These are phyloP conservation scores for Corythoichthys intestinalis DNA, from an alignment of 2,113 vertebrate genomes.

Conservation along the genomic window DNA sequence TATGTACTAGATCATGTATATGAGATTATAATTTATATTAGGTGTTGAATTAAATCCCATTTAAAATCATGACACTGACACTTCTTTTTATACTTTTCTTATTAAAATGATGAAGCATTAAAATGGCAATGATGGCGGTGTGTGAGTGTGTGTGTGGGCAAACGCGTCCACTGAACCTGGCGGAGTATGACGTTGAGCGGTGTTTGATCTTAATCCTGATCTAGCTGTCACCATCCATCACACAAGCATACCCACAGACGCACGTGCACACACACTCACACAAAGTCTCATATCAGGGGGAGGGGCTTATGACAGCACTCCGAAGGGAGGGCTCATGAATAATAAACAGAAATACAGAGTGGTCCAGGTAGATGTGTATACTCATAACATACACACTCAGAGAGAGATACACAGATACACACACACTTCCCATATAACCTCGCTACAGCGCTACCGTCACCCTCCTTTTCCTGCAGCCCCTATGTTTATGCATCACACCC, in stretches of 20 bases:
- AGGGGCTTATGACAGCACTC: slow-evolving; percentile 92
- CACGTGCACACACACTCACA: slow-evolving; percentile 11
- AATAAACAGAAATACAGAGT: slow-evolving; percentile 92
- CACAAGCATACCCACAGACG: slow-evolving; percentile 11
- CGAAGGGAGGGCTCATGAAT: slow-evolving; percentile 84
- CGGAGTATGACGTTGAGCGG: slow-evolving; percentile 70
- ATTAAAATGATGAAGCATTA: background rate
- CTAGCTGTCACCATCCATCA: slow-evolving; percentile 94
- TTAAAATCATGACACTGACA: background rate
- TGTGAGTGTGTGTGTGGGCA: slow-evolving; percentile 22
- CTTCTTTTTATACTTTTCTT: background rate
- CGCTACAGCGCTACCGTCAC: slow-evolving; percentile 78
- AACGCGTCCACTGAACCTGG: slow-evolving; percentile 42
- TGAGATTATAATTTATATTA: background rate
- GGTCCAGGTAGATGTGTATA: slow-evolving; percentile 73
- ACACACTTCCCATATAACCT: slow-evolving; percentile 72
- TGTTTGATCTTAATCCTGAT: slow-evolving; percentile 97
- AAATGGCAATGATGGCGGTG: background rate
- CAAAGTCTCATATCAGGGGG: slow-evolving; percentile 65
- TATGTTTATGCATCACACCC: slow-evolving; percentile 99
- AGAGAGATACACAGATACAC: slow-evolving; percentile 9
- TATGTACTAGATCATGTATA: background rate
- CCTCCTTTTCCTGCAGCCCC: slow-evolving; percentile 52
- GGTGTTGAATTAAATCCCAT: background rate
- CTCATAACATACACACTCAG: slow-evolving; percentile 7